Conservation (phyloP, 2,113 vertebrate species). For the Arothron firmamentum region DNA sequence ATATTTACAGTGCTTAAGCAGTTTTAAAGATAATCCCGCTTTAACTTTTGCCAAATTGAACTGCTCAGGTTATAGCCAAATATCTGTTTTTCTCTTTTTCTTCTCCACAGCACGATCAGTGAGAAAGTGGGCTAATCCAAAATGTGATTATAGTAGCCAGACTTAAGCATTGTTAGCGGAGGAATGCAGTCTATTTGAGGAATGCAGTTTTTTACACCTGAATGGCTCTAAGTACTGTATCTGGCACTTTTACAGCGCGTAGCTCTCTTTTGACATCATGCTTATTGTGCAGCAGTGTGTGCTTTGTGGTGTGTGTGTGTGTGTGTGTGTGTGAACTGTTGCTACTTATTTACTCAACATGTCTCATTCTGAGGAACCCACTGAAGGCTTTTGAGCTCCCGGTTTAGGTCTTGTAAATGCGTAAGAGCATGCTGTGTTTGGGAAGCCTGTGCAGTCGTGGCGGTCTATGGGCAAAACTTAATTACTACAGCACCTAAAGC, state of each 20-base stretch:
- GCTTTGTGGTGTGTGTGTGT: slow-evolving; percentile 8
- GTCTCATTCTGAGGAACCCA: too few relatives aligned
- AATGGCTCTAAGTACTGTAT: slow-evolving; percentile 20
- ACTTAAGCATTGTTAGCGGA: slow-evolving; percentile 37
- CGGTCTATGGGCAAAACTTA: slow-evolving; percentile 41
- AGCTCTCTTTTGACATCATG: slow-evolving; percentile 5
- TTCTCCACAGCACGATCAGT: slow-evolving; percentile 9
- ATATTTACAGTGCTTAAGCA: slow-evolving; percentile 5
- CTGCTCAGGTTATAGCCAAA: slow-evolving; percentile 11
- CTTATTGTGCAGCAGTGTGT: slow-evolving; percentile 9
- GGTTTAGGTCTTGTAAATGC: slow-evolving; percentile 38
- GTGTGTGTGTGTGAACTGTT: slow-evolving; percentile 9
- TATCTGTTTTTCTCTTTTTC: slow-evolving; percentile 18
- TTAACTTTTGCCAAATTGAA: slow-evolving; percentile 22
- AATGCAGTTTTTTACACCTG: slow-evolving; percentile 36
- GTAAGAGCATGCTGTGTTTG: slow-evolving; percentile 12
- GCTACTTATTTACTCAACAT: neutral
- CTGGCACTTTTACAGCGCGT: slow-evolving; percentile 19
- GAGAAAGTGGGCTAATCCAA: slow-evolving; percentile 55
- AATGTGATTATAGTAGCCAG: slow-evolving; percentile 36
- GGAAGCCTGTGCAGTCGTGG: slow-evolving; percentile 17
- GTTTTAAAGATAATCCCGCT: slow-evolving; percentile 22
- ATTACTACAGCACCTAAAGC: slow-evolving; percentile 60
- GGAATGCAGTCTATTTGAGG: slow-evolving; percentile 55
- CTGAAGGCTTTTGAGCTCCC: neutral